Base-by-base conservation (phyloP, 2,113 vertebrate genomes). In the Conger conger region DNA sequence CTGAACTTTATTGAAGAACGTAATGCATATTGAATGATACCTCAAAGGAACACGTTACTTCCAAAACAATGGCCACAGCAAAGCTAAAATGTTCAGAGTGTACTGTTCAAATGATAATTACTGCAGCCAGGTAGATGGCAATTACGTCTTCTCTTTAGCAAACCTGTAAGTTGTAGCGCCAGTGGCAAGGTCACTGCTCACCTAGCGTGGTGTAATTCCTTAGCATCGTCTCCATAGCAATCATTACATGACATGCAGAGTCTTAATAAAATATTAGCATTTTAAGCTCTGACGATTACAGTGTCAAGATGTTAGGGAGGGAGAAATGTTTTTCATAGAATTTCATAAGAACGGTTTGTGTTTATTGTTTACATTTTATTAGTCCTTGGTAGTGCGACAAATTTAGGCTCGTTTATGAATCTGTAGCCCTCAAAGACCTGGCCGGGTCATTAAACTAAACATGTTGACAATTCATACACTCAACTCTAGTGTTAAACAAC, bases 31-130 rank as follows among this genome's bases (percentile, higher is more conserved):
- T n/a, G 60, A 18, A 68, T n/a, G 60, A 18, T n/a, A 68, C 60
- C n/a, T 17, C 9, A 33, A 33, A 73, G 6, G 68, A 73, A 73
- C n/a, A n/a, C n/a, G n/a, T n/a, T 73, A 73, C 2, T 73, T 73
- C 68, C 68, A n/a, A 73, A 73, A 73, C 68, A 73, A 73, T 33
- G n/a, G 27, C n/a, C 68, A 73, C 68, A 73, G 9, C 68, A 73
- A 73, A 73, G 68, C 27, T 33, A 30, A 73, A 73, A 5, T 73
- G 27, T 33, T 30, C 11, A 73, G 20, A 73, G 27, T 11, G 33
- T 30, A 0, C 68, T 33, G 33, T 73, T 73, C 68, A 73, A 73
- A n/a, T 8, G 27, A 63, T 63, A 63, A 63, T 63, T 63, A 63
- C n/a, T 73, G 68, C 15, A 30, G 27, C 0, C 68, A 73, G n/a